These are phyloP conservation scores for Saguinus midas DNA, from an alignment of 2,113 vertebrate genomes.

Conservation along the genomic window DNA sequence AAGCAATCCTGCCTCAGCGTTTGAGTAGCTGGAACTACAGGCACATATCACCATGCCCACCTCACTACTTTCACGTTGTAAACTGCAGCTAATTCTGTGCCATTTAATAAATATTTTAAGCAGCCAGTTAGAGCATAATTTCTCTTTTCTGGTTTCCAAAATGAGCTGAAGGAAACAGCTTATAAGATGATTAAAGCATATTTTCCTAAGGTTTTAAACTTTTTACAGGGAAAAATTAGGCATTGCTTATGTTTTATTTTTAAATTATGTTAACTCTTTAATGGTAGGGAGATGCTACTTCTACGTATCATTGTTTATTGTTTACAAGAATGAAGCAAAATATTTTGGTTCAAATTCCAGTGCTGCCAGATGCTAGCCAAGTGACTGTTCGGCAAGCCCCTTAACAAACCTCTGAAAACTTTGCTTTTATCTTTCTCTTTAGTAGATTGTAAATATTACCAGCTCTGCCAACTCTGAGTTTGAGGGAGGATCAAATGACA, in stretches of 20 bases:
- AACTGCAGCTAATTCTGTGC: background rate
- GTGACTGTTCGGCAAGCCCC: background rate
- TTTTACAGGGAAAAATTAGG: background rate
- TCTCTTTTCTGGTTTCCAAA: background rate
- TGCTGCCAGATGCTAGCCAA: background rate
- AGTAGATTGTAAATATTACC: constrained; percentile 3
- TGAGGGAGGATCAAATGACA: background rate
- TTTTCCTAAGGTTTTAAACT: background rate
- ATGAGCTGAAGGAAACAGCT: background rate
- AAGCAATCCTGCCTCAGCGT: background rate
- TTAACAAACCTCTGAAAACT: background rate
- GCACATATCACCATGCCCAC: background rate
- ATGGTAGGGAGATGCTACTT: background rate
- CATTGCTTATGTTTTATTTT: background rate
- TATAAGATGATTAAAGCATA: background rate
- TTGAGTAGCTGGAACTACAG: background rate
- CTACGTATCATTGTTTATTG: background rate
- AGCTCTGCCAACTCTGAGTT: background rate
- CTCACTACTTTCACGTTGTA: background rate
- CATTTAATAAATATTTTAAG: background rate
- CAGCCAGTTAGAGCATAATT: background rate
- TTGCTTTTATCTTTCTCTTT: background rate
- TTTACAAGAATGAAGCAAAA: background rate
- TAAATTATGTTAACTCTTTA: background rate
- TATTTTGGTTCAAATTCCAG: background rate